Base-by-base conservation (phyloP, 64 coral and sea anemone species). In the Anthopleura sola region DNA sequence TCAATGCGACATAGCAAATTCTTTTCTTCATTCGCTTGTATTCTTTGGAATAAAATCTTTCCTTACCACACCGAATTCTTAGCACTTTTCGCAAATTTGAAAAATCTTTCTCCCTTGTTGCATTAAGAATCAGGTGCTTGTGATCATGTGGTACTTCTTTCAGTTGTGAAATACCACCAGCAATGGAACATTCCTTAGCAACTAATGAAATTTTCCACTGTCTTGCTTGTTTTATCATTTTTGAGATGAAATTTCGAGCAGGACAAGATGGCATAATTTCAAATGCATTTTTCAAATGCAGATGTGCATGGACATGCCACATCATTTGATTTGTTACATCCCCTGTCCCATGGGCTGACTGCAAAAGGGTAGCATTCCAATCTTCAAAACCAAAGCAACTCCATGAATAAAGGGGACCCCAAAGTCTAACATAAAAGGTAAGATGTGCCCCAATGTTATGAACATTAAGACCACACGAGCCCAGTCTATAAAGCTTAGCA, bases 351-450 rank as follows among this genome's bases (percentile, higher is more conserved):
- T 91, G 89, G 15, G 85, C 84, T 32, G 75, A 62, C 75, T 86
- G 75, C 38, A 91, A 38, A 34, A 91, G 84, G n/a, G 44, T 62
- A 54, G 36, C 83, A 68, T 91, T 91, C 78, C 74, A 91, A 19
- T 91, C 89, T 68, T 91, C 89, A 91, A 86, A 91, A 81, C 83
- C 83, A 86, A 86, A 91, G 46, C 89, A 86, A 85, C 68, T 85
- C 83, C 83, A 91, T 64, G 83, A 28, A 77, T 28, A 86, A 20
- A 86, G 48, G n/a, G 89, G 83, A 31, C 75, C 89, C 82, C 82
- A 91, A 58, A 85, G 54, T 49, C 54, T 77, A 79, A 91, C 89
- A 90, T 40, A 91, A 81, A 79, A 78, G 3, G 78, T 68, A 19
- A 91, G n/a, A n/a, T n/a, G n/a, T n/a, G n/a, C n/a, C n/a, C n/a